A percentile compares a stretch with the other conserved stretches of the same genome.
These are phyloP conservation scores for Polyommatus iphigenia DNA, from an alignment of 2,888 invertebrate species.

Conservation along the genomic window DNA sequence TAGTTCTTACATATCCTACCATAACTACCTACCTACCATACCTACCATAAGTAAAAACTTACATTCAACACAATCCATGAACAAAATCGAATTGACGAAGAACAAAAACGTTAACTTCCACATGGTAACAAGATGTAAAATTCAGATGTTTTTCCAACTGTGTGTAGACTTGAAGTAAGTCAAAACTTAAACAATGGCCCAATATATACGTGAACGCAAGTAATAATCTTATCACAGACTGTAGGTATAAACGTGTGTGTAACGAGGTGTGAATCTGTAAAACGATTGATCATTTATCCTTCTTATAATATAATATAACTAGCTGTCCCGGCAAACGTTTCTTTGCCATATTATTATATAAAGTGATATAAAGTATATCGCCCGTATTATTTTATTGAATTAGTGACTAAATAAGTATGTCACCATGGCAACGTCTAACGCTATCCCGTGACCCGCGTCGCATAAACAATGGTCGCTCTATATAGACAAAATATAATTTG, in stretches of 20 bases:
- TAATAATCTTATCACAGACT: not conserved
- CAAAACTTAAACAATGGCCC: not conserved
- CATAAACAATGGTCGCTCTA: too few species aligned
- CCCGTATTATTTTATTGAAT: too few species aligned
- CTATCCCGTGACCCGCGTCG: too few species aligned
- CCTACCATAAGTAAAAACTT: too few species aligned
- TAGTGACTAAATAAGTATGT: too few species aligned
- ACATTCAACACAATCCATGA: not conserved
- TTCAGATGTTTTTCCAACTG: not conserved
- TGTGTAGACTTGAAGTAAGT: not conserved
- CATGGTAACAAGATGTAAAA: not conserved
- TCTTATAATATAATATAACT: not conserved
- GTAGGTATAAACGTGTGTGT: not conserved
- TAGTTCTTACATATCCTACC: too few species aligned
- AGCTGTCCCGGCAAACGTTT: too few species aligned
- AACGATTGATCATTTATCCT: not conserved
- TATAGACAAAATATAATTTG: too few species aligned
- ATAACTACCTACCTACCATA: too few species aligned
- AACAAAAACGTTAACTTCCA: not conserved
- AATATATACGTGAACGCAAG: not conserved
- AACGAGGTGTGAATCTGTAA: not conserved
- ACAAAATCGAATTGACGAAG: not conserved
- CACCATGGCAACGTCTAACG: too few species aligned
- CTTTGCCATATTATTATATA: too few species aligned
- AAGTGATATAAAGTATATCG: too few species aligned